These are phyloP conservation scores for Cassiopea andromeda DNA, from an alignment of 30 jellyfish, hydroid and myxozoan genomes.

Conservation along the genomic window DNA sequence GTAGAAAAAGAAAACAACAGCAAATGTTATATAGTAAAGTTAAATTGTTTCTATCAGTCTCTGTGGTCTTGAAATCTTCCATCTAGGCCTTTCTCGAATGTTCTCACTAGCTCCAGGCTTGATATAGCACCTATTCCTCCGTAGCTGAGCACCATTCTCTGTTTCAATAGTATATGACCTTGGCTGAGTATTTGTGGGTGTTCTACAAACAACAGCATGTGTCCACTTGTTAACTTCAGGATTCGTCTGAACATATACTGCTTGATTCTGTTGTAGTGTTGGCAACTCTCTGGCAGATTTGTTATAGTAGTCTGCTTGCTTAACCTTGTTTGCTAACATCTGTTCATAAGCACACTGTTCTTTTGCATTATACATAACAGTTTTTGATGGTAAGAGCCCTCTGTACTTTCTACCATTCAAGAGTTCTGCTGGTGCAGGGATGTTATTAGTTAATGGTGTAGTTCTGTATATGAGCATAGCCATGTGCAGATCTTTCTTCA, in stretches of 20 bases:
- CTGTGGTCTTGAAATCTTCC: background rate
- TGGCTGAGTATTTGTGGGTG: background rate
- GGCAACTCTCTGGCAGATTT: slow-evolving; percentile 8
- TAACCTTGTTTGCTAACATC: background rate
- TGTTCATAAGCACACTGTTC: background rate
- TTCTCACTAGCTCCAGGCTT: slow-evolving; percentile 2
- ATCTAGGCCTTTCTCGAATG: slow-evolving; percentile 1
- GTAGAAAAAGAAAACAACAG: too few species aligned
- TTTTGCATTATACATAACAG: background rate
- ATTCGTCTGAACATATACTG: slow-evolving; percentile 5
- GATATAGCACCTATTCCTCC: background rate
- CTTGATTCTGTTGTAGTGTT: background rate
- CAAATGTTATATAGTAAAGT: background rate
- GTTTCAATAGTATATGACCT: background rate
- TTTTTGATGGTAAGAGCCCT: background rate
- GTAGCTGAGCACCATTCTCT: background rate
- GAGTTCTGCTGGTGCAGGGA: slow-evolving; percentile 34
- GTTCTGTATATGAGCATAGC: slow-evolving; percentile 40
- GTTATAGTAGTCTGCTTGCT: slow-evolving; percentile 2
- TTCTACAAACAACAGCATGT: background rate
- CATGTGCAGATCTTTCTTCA: slow-evolving; percentile 27
- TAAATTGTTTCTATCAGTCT: slow-evolving; percentile 1
- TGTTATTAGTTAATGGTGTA: slow-evolving; percentile 28
- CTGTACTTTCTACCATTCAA: slow-evolving; percentile 7
- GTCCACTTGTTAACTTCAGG: slow-evolving; percentile 4